Percentiles rank a stretch among this genome's conserved stretches.
Evolutionary conservation across 2,888 invertebrate genomes (phyloP).

Genomic region (Xanthostigma xanthostigma): DNA sequence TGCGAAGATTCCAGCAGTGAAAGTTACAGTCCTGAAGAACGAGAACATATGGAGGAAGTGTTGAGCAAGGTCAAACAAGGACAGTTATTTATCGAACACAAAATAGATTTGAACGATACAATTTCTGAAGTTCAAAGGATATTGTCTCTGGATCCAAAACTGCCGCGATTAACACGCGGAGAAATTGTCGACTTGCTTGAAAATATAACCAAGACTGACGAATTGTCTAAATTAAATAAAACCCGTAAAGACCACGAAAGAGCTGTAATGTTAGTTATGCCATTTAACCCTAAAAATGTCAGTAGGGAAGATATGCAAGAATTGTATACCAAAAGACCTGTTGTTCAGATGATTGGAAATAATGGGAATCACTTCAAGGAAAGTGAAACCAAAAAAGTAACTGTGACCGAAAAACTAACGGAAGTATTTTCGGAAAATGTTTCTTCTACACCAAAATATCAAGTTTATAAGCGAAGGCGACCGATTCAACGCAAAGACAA

Average conservation of each 20-base stretch:
- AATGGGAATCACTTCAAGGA: slow-evolving; percentile 10
- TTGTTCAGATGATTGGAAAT: slow-evolving; percentile 38
- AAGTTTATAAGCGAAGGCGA: slow-evolving; percentile 4
- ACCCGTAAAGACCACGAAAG: slow-evolving; percentile 29
- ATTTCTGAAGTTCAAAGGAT: slow-evolving; percentile 52
- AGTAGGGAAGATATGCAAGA: slow-evolving; percentile 38
- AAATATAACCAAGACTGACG: slow-evolving; percentile 44
- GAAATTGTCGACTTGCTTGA: slow-evolving; percentile 51
- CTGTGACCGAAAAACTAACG: slow-evolving; percentile 9
- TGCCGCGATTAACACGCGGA: slow-evolving; percentile 46
- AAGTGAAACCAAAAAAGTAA: slow-evolving; percentile 11
- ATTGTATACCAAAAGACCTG: slow-evolving; percentile 48
- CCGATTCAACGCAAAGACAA: no score
- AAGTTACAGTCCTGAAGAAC: neutral
- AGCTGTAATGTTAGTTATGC: slow-evolving; percentile 50
- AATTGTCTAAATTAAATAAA: slow-evolving; percentile 18
- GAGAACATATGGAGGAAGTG: neutral
- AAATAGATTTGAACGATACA: slow-evolving; percentile 41
- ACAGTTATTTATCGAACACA: slow-evolving; percentile 15
- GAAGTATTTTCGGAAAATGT: neutral
- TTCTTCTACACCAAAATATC: slow-evolving; percentile 2
- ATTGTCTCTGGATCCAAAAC: slow-evolving; percentile 39
- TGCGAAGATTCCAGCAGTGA: no score
- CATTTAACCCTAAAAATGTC: slow-evolving; percentile 41
- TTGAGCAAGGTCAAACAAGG: neutral